A percentile compares a stretch with the other conserved stretches of the same genome.
phyloP scores from a whole-genome alignment of 2,888 invertebrate genomes.

The Mythimna pallens region DNA sequence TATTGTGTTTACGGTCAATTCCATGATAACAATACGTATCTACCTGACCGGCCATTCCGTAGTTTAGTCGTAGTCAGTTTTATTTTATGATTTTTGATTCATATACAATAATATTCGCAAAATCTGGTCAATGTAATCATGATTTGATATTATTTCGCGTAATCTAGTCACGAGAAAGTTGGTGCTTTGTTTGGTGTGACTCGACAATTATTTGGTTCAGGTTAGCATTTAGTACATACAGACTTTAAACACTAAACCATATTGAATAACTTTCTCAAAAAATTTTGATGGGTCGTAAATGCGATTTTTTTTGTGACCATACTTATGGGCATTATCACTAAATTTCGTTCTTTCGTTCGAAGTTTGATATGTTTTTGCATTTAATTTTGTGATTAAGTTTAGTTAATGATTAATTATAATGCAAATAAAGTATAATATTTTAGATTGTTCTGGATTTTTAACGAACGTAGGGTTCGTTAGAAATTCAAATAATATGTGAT shows the following conservation, averaged over 20 bases:
- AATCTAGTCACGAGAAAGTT: constrained; percentile 4
- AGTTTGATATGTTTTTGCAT: no score
- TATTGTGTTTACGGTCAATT: no score
- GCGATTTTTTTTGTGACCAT: background rate
- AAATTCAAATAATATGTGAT: no score
- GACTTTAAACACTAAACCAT: background rate
- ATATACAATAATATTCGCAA: background rate
- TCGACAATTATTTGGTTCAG: background rate
- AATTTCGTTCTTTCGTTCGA: no score
- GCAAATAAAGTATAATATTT: no score
- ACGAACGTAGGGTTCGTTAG: no score
- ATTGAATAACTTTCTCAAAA: background rate
- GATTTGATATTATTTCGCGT: background rate
- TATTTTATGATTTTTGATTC: background rate
- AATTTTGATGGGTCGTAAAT: background rate
- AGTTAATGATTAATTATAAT: no score
- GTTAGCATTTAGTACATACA: no score
- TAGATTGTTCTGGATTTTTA: no score
- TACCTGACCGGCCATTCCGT: background rate
- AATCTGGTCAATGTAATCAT: constrained; percentile 9
- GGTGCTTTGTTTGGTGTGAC: background rate
- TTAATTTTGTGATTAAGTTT: no score
- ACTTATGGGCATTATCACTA: background rate
- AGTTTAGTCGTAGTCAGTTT: background rate
- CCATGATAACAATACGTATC: no score